phyloP scores from a whole-genome alignment of 1,140 invertebrate genomes.

The Drosophila kepulauana region DNA sequence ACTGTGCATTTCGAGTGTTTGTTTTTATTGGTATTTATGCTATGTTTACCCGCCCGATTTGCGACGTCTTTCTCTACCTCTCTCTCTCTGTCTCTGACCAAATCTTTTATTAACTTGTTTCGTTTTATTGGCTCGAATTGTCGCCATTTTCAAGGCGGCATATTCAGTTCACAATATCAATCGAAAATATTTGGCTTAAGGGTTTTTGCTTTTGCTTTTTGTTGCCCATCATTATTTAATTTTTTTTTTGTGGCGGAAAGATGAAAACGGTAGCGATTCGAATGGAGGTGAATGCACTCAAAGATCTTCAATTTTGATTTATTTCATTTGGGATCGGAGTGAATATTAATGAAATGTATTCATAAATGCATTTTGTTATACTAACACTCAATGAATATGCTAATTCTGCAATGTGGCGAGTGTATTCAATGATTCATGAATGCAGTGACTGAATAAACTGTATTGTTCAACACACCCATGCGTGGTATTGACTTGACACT shows the following conservation, averaged over 20 bases:
- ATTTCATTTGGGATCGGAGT: neutral
- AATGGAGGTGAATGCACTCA: constrained; percentile 28
- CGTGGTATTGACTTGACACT: neutral
- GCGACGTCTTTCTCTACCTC: constrained; percentile 3
- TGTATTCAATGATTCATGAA: constrained; percentile 12
- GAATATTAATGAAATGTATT: neutral
- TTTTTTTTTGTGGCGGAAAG: neutral
- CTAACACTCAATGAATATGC: neutral
- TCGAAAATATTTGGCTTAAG: constrained; percentile 15
- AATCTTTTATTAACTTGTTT: constrained; percentile 38
- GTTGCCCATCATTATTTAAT: neutral
- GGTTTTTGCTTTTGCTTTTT: neutral
- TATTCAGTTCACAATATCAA: neutral
- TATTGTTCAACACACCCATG: too few species aligned
- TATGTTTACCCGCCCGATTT: constrained; percentile 23
- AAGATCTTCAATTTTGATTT: constrained; percentile 1
- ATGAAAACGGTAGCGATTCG: constrained; percentile 6
- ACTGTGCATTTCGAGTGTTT: constrained; percentile 63
- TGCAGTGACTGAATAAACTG: neutral
- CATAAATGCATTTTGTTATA: neutral
- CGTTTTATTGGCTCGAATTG: constrained; percentile 29
- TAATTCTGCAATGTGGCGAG: neutral
- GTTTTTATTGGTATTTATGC: constrained; percentile 39
- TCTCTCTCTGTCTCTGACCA: neutral
- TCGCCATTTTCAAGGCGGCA: constrained; percentile 11